Base-by-base conservation (phyloP, 2,888 invertebrate species). In the Smittia sp. region DNA sequence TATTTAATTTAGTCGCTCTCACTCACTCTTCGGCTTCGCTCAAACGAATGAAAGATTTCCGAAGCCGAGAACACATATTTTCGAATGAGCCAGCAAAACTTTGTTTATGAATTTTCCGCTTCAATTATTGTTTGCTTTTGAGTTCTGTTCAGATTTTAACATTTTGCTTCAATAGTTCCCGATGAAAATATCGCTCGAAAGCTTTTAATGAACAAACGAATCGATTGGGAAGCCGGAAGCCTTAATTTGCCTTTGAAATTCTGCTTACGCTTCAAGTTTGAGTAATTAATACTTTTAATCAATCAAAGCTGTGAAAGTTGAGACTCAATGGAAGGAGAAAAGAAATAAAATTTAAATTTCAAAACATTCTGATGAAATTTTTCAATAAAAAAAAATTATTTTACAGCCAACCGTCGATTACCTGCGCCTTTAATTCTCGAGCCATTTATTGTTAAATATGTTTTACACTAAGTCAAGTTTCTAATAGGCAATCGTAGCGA, bases 41-140 rank as follows among this genome's bases (percentile, higher is more conserved):
- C 58, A 58, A 63, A 63, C 62, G 13, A 25, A 22, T 18, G 20
- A 58, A 58, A 18, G 24, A 58, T 58, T 58, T 58, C 58, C 58
- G n/a, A 3, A 18, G 4, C n/a, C 52, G 24, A n/a, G 20, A 62
- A 65, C 41, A 68, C 18, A 25, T 65, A 22, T 66, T 58, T 58
- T 58, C 3, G 66, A 66, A 9, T 32, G 32, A 20, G 18, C 15
- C 32, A 66, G 18, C 25, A 41, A 67, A 67, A 67, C 39, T 24
- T 62, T 62, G 62, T 62, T 62, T 62, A 62, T 38, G 20, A 41
- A 18, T 67, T 67, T 67, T 46, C 39, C 46, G 41, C 67, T 67
- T 67, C 67, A 67, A 39, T 67, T 67, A 67, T 67, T 32, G 41
- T 41, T 67, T 67, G 67, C 67, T 67, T 67, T 41, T 67, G 27